Percentiles rank a stretch among this genome's conserved stretches.
Conservation (phyloP, 2,113 vertebrate genomes). For the Scolopax mira region DNA sequence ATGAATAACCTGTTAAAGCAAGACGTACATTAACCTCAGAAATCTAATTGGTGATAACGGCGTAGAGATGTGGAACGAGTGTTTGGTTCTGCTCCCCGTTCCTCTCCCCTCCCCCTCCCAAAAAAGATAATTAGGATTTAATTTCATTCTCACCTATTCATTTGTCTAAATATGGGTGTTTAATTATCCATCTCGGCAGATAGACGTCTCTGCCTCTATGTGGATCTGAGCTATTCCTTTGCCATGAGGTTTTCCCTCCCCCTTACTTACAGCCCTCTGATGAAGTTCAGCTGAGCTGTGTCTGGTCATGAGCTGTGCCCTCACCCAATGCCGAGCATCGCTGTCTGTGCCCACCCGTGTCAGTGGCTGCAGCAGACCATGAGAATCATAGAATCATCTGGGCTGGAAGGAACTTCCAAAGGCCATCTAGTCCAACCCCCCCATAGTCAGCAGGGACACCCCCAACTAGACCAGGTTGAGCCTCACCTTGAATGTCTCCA, state of each 20-base stretch:
- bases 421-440: too few species aligned
- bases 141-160: conserved; percentile 27
- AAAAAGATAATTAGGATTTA: conserved; percentile 7
- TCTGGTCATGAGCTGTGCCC: neutral
- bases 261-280: neutral
- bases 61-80: neutral
- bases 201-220: neutral
- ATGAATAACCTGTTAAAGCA: conserved; percentile 69
- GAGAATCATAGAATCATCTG: neutral
- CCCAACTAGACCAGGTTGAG: too few species aligned
- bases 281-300: neutral
- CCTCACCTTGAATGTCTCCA: too few species aligned
- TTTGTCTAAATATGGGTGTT: conserved; percentile 51
- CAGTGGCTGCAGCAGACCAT: neutral
- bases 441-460: too few species aligned
- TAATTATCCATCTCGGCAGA: conserved; percentile 43
- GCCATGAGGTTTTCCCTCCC: neutral
- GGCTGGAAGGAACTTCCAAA: too few species aligned
- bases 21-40: neutral
- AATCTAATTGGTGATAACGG: conserved; percentile 46
- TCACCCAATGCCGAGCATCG: fast-evolving
- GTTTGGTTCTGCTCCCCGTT: conserved; percentile 8
- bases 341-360: fast-evolving
- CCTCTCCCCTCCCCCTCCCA: neutral
- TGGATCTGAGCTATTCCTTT: neutral